Evolutionary conservation across 2,888 invertebrate species (phyloP).

Genomic region (Eremobia ochroleuca): DNA sequence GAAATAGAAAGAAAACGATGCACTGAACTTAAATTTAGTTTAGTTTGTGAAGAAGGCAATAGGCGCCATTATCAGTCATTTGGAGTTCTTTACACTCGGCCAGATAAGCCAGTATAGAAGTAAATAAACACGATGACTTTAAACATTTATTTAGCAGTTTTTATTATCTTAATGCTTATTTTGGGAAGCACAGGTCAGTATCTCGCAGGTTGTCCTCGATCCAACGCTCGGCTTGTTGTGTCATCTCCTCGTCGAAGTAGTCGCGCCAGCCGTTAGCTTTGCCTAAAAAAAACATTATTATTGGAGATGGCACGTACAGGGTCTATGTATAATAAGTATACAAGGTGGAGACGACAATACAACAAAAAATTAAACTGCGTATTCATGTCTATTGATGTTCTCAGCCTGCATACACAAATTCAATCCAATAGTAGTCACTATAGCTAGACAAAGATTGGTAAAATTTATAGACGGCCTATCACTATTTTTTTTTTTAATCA

Average conservation of each 20-base stretch:
- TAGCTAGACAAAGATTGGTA: no score
- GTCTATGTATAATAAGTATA: neutral
- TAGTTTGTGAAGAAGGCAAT: no score
- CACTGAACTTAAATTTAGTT: no score
- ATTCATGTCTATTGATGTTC: no score
- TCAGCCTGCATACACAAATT: no score
- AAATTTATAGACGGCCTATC: no score
- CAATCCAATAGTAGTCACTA: no score
- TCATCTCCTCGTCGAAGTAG: slow-evolving; percentile 90
- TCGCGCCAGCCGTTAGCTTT: slow-evolving; percentile 52
- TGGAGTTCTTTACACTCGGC: neutral
- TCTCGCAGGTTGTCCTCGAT: slow-evolving; percentile 90
- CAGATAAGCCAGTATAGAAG: neutral
- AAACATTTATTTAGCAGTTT: slow-evolving; percentile 5
- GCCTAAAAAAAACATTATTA: slow-evolving; percentile 19
- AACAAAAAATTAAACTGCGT: no score
- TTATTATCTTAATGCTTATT: neutral
- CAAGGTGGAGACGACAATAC: no score
- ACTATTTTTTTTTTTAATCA: no score
- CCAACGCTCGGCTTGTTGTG: slow-evolving; percentile 92
- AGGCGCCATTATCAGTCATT: neutral
- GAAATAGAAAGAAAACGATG: no score
- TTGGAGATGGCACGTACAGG: neutral
- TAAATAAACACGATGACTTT: neutral
- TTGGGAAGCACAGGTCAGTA: slow-evolving; percentile 87